Evolutionary conservation across 2,888 invertebrate genomes (phyloP).

Genomic region (Rhingia campestris): DNA sequence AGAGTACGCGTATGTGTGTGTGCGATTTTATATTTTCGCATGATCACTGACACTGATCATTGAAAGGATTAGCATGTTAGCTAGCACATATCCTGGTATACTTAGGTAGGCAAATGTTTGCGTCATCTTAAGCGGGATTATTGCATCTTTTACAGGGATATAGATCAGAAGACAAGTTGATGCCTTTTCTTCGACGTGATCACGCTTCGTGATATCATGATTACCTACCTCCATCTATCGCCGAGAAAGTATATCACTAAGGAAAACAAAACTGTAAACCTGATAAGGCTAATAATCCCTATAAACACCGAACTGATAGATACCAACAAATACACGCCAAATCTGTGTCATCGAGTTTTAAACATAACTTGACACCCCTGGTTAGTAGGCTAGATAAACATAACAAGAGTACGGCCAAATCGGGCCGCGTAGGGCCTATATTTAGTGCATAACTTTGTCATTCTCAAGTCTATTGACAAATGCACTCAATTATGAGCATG

Average conservation of each 20-base stretch:
- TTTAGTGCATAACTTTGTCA: constrained; percentile 31
- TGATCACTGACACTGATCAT: not conserved
- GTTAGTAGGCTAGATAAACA: constrained; percentile 12
- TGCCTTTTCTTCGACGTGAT: too few species aligned
- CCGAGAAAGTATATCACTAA: not conserved
- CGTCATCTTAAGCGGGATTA: constrained; percentile 11
- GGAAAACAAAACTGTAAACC: not conserved
- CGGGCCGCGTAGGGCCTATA: not conserved
- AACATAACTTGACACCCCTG: not conserved
- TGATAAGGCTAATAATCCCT: not conserved
- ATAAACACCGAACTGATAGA: not conserved
- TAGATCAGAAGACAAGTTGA: too few species aligned
- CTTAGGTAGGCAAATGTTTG: constrained; percentile 7
- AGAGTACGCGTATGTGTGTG: not conserved
- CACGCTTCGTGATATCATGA: too few species aligned
- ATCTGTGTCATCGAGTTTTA: constrained; percentile 19
- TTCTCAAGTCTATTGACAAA: constrained; percentile 18
- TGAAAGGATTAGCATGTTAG: constrained; percentile 28
- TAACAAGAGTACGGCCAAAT: not conserved
- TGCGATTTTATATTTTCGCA: constrained; percentile 2
- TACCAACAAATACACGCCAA: not conserved
- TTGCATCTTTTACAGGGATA: too few species aligned
- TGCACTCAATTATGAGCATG: not conserved
- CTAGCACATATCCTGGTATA: constrained; percentile 30
- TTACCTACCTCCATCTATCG: not conserved